Base-by-base conservation (phyloP, 2,797 vertebrate genomes). In the Coracias cyanogaster region DNA sequence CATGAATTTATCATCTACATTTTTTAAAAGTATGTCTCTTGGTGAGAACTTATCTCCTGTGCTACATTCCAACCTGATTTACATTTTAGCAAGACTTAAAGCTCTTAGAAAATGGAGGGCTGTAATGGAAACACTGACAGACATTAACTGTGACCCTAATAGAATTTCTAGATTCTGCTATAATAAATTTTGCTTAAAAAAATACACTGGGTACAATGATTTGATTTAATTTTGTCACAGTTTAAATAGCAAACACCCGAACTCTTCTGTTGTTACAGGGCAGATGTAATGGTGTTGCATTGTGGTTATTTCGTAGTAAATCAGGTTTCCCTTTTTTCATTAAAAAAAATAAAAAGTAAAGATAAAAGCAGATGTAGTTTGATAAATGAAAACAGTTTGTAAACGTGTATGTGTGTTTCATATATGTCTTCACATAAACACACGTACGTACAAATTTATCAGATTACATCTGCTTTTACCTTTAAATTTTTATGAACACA, bases 391-490 rank as follows among this genome's bases (percentile, higher is more conserved):
- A 96, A 71, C 83, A 72, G 78, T 93, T 95, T 90, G 74, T 89
- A 74, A 86, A 94, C 20, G 28, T 86, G 86, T 88, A 54, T 15
- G 61, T 89, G 82, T 91, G 93, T 94, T 96, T 94, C 93, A 93
- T 94, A 84, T 89, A 92, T 91, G 96, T 96, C 96, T 97, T 97
- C 92, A 86, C 94, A 97, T 97, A 96, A 97, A 97, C 96, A 95
- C 95, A 90, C 82, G 35, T 82, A 93, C 71, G 33, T 78, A 93
- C 94, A 89, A 96, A 96, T 98, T 96, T 95, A 97, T 98, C 97
- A 96, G 94, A 97, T 97, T 97, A 97, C 97, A 97, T 98, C 97
- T 98, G 96, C 97, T 98, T 98, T 98, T 98, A 98, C 97, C 97
- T 98, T 98, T 98, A 98, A 97, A 98, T 96, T 98, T 98, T 98